Percentiles rank a stretch among this genome's conserved stretches.
Evolutionary conservation across 1,140 invertebrate species (phyloP).

Genomic region (Danaus melanippus): DNA sequence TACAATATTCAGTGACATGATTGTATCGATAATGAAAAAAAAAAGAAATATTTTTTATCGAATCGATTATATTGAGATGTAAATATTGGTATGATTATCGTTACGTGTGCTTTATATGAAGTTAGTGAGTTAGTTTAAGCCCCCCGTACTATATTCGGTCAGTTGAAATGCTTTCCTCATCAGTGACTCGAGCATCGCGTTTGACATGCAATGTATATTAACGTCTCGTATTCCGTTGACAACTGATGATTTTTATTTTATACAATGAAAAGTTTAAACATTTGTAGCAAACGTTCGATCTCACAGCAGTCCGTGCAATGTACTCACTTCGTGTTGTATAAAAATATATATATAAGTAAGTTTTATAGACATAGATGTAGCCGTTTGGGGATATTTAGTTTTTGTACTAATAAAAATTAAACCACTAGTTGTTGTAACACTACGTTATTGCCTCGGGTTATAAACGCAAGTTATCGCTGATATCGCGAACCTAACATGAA

Average conservation of each 20-base stretch:
- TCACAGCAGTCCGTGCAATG: slow-evolving; percentile 16
- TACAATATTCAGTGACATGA: no score
- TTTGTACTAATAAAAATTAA: slow-evolving; percentile 58
- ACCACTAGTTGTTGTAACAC: slow-evolving; percentile 38
- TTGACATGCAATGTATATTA: neutral
- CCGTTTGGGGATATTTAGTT: slow-evolving; percentile 56
- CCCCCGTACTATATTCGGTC: slow-evolving; percentile 1
- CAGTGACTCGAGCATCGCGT: neutral
- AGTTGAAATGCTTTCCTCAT: neutral
- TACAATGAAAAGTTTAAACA: no score
- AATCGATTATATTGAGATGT: slow-evolving; percentile 28
- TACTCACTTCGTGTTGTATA: slow-evolving; percentile 7
- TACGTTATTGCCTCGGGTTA: no score
- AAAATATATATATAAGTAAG: slow-evolving; percentile 57
- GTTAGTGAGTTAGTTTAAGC: slow-evolving; percentile 33
- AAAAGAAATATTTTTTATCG: no score
- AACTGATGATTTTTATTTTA: slow-evolving; percentile 14
- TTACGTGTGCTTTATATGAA: slow-evolving; percentile 44
- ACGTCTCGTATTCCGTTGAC: neutral
- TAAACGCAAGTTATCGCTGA: no score
- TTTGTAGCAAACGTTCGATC: slow-evolving; percentile 12
- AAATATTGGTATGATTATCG: slow-evolving; percentile 47
- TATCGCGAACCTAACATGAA: no score
- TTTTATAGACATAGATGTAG: slow-evolving; percentile 53
- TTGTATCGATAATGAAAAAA: no score